Conservation (phyloP, 2,888 invertebrate species). For the Caenorhabditis sp. region DNA sequence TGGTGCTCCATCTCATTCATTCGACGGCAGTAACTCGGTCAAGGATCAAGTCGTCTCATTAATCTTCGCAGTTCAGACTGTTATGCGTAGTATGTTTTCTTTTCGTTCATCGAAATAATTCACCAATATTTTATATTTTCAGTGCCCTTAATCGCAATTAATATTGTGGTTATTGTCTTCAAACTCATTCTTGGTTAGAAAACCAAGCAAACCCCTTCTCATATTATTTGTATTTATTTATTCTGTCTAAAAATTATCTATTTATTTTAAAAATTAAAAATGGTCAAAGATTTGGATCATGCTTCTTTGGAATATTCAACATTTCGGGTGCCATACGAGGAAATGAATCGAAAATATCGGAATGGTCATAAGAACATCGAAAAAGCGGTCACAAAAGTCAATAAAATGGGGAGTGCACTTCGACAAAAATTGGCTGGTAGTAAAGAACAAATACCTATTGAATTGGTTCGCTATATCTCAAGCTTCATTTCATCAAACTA, state of each 20-base stretch:
- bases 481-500: too few relatives aligned
- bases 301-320: slow-evolving; percentile 89
- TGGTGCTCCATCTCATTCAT: slow-evolving; percentile 53
- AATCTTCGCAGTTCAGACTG: slow-evolving; percentile 90
- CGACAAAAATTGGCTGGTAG: slow-evolving; percentile 2
- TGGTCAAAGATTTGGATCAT: slow-evolving; percentile 6
- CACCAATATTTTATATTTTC: slow-evolving; percentile 74
- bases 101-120: neutral
- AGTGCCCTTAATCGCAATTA: slow-evolving; percentile 94
- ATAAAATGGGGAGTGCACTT: slow-evolving; percentile 9
- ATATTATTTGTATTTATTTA: slow-evolving; percentile 2
- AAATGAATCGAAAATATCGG: slow-evolving; percentile 94
- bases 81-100: slow-evolving; percentile 86
- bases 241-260: neutral
- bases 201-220: neutral
- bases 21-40: slow-evolving; percentile 76
- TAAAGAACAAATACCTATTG: slow-evolving; percentile 11
- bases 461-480: slow-evolving; percentile 5
- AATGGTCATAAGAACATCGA: slow-evolving; percentile 80
- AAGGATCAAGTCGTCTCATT: slow-evolving; percentile 89
- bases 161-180: slow-evolving; percentile 84
- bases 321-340: slow-evolving; percentile 95
- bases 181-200: slow-evolving; percentile 85
- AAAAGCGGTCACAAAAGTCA: slow-evolving; percentile 3
- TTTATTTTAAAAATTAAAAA: neutral